Evolutionary conservation across 2,888 invertebrate genomes (phyloP), one percentile per base, ranked within the genome.

Genomic region (Mythimna lalbum): DNA sequence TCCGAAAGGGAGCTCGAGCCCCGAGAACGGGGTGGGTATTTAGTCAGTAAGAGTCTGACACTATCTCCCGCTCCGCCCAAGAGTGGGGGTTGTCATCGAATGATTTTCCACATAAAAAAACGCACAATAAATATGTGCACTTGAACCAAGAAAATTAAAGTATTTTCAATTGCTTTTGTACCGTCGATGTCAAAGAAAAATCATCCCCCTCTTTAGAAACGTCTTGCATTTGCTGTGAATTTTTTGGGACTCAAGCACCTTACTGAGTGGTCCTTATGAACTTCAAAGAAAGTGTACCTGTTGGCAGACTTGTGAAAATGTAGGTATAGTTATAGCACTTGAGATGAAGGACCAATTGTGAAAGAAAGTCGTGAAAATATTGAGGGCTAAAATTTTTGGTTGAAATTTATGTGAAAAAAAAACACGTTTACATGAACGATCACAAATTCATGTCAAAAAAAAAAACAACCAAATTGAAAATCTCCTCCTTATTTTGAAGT

Each of bases 241-340:
- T 82, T 87, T 86, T 86, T 81, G 59, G 83, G 78, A 69, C 73
- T 79, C 59, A 65, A 83, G 86, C 79, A 59, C 74, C 80, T 86
- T 78, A 88, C 85, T 90, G 85, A 90, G 90, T 89, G 88, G 86
- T 84, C 68, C 88, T 89, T 76, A 75, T 66, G 14, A 76, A 88
- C 86, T 87, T 90, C 86, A 90, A 90, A 90, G 87, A 83, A 82
- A 83, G 77, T 71, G 36, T 63, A 71, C 56, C 57, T 69, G 63
- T 49, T 50, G 36, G 57, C 6, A 47, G 61, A 70, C 61, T 63
- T 63, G 66, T 50, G 65, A 71, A 70, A 67, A 52, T 72, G 60
- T 70, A 21, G n/a, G 19, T 61, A 59, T 57, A 67, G 65, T 61
- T 59, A 50, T 61, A 39, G 55, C 36, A 6, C 19, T 62, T 39